These are phyloP conservation scores for Cheilosia variabilis DNA, from an alignment of 2,888 invertebrate genomes.

Conservation along the genomic window DNA sequence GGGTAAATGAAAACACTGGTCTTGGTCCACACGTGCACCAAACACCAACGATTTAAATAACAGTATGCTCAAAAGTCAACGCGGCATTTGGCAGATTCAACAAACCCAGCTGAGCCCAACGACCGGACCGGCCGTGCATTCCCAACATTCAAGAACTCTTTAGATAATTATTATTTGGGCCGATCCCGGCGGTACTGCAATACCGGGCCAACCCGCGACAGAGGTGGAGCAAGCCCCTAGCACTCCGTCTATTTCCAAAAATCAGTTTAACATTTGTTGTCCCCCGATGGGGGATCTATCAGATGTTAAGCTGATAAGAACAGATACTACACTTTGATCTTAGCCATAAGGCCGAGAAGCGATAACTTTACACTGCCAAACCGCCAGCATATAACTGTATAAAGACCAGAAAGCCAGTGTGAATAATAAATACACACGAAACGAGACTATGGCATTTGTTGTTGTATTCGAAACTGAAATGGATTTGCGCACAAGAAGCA, in stretches of 20 bases:
- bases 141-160: no score
- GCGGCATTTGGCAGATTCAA: no score
- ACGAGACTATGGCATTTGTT: conserved; percentile 21
- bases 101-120: no score
- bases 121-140: no score
- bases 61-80: no score
- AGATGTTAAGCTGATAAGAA: conserved; percentile 90
- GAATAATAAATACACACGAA: conserved; percentile 28
- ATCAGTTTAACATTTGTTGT: conserved; percentile 86
- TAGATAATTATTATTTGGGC: conserved; percentile 79
- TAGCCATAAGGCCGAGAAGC: conserved; percentile 86
- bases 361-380: conserved; percentile 78
- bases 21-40: no score
- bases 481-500: background rate
- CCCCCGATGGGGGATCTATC: conserved; percentile 86
- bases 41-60: no score
- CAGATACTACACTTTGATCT: conserved; percentile 88
- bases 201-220: conserved; percentile 88
- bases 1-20: no score
- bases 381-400: conserved; percentile 17
- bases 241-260: conserved; percentile 85
- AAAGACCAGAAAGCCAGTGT: conserved; percentile 6
- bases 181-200: conserved; percentile 88
- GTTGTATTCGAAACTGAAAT: conserved; percentile 14
- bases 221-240: conserved; percentile 88